Conservation (phyloP, 2,113 vertebrate genomes). For the Pelecanoides urinatrix region DNA sequence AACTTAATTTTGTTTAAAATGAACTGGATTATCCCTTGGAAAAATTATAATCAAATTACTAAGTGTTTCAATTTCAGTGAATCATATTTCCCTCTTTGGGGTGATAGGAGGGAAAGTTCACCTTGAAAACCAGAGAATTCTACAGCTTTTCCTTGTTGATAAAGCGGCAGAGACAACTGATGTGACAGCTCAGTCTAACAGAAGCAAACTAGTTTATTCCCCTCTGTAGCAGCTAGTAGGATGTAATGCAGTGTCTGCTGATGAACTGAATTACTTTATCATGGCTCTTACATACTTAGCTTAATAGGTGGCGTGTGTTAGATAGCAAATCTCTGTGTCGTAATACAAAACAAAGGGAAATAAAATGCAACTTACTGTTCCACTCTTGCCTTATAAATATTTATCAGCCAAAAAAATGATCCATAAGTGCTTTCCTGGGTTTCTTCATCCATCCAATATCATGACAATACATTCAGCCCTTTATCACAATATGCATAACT, state of each 20-base stretch:
- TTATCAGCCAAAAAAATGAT: background rate
- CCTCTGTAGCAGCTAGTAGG: background rate
- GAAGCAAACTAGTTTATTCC: background rate
- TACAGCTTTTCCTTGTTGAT: background rate
- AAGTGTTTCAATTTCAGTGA: background rate
- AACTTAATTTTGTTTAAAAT: background rate
- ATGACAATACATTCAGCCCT: background rate
- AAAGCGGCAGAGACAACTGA: background rate
- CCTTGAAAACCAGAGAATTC: background rate
- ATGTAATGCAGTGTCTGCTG: background rate
- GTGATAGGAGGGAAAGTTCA: background rate
- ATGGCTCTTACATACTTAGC: background rate
- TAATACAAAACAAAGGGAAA: background rate
- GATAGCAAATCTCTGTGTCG: background rate
- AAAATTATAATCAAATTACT: background rate
- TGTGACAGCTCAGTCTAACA: background rate
- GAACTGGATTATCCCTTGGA: background rate
- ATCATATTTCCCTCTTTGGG: background rate
- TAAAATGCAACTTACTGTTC: background rate
- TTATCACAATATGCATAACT: background rate
- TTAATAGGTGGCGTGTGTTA: fast-evolving
- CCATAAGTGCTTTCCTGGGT: background rate
- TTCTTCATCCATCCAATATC: background rate
- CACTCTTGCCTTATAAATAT: background rate
- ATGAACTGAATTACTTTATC: background rate